Percentiles rank a stretch among this genome's conserved stretches.
Evolutionary conservation across 1,140 invertebrate species (phyloP).

Genomic region (Zaprionus kolodkinae): DNA sequence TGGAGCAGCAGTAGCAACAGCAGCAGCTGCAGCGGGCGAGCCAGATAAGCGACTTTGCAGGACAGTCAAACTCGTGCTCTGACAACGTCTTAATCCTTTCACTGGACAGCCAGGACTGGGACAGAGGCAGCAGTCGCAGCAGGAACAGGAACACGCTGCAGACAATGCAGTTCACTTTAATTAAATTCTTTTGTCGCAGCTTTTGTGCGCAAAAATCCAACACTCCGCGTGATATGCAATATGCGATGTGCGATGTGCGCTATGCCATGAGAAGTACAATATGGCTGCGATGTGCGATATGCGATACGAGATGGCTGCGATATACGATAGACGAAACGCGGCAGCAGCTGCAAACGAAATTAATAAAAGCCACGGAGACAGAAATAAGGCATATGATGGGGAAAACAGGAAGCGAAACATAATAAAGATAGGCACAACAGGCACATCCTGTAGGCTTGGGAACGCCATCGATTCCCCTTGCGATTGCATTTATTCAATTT

Average conservation of each 20-base stretch:
- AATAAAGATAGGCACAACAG: background rate
- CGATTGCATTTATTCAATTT: conserved; percentile 32
- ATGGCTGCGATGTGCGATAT: background rate
- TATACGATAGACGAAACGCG: background rate
- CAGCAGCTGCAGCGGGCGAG: background rate
- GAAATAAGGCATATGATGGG: background rate
- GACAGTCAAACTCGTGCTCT: conserved; percentile 25
- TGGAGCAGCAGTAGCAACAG: background rate
- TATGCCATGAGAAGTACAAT: background rate
- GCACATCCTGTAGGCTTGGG: background rate
- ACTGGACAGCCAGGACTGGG: conserved; percentile 11
- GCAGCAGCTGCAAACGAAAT: conserved; percentile 40
- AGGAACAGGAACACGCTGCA: background rate
- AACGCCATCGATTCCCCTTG: conserved; percentile 7
- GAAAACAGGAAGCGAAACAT: conserved; percentile 11
- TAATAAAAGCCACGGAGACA: conserved; percentile 24
- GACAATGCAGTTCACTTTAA: conserved; percentile 69
- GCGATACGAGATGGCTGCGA: background rate
- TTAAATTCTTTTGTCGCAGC: conserved; percentile 77
- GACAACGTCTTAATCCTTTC: conserved; percentile 69
- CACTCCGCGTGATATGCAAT: conserved; percentile 31
- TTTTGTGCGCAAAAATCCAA: conserved; percentile 58
- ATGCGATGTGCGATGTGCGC: background rate
- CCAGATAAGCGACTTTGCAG: conserved; percentile 33
- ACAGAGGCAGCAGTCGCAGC: background rate